Conservation (phyloP, 2,113 vertebrate genomes). For the Sardina pilchardus region DNA sequence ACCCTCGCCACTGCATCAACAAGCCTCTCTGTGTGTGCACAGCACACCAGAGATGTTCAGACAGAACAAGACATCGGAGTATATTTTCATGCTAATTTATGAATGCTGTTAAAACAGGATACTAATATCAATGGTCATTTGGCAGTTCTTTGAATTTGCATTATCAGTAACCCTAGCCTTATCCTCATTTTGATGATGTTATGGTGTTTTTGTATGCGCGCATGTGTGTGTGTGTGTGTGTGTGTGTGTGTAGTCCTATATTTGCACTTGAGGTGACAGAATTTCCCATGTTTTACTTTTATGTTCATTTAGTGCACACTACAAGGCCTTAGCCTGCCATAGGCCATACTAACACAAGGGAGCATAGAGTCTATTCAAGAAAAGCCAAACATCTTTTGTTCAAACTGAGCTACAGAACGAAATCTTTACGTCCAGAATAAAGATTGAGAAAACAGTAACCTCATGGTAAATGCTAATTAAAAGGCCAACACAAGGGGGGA, state of each 20-base stretch:
- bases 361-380: neutral
- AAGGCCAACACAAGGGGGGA: neutral
- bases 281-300: slow-evolving; percentile 4
- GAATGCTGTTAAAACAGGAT: neutral
- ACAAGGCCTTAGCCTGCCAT: neutral
- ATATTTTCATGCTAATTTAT: slow-evolving; percentile 4
- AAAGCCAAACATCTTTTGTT: neutral
- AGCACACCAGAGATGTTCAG: neutral
- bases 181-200: neutral
- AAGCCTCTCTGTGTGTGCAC: neutral
- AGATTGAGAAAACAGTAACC: neutral
- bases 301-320: neutral
- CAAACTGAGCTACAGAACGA: neutral
- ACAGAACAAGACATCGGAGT: neutral
- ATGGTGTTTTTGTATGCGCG: neutral
- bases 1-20: neutral
- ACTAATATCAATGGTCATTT: neutral
- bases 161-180: neutral
- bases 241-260: neutral
- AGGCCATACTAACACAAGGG: neutral
- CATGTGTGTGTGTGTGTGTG: neutral
- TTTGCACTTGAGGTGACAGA: neutral
- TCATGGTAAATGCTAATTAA: neutral
- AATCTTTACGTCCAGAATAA: neutral
- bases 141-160: neutral